Base-by-base conservation (phyloP, 2,888 invertebrate genomes). In the Odiellus spinosus region DNA sequence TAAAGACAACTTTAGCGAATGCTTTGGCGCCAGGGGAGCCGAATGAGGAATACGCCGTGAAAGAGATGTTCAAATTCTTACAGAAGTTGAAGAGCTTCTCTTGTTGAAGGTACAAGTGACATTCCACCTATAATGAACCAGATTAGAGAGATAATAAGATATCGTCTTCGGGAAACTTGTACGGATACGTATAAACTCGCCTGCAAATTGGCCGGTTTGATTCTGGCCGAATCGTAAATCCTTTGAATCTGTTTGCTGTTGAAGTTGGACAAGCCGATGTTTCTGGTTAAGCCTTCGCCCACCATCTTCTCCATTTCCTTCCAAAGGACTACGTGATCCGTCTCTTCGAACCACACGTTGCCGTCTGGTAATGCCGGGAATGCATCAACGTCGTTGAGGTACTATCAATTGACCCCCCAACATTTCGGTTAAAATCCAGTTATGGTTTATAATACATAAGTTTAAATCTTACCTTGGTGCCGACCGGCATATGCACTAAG, bases 401-500 rank as follows among this genome's bases (percentile, higher is more conserved):
- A n/a, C n/a, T n/a, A n/a, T n/a, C n/a, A n/a, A n/a, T n/a, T n/a
- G n/a, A n/a, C n/a, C n/a, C n/a, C n/a, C n/a, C n/a, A n/a, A n/a
- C n/a, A n/a, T n/a, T n/a, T n/a, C n/a, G n/a, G n/a, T n/a, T n/a
- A n/a, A n/a, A n/a, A n/a, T n/a, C n/a, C n/a, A n/a, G n/a, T n/a
- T n/a, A n/a, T n/a, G n/a, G n/a, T n/a, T n/a, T n/a, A n/a, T n/a
- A n/a, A n/a, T n/a, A n/a, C n/a, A n/a, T n/a, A n/a, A n/a, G n/a
- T n/a, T n/a, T n/a, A n/a, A n/a, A n/a, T n/a, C n/a, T 26, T 26
- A 26, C 83, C 71, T 80, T 77, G 60, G 79, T 85, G 0, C 74
- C 85, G 62, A 82, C 75, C 1, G 90, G 90, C 87, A 88, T 90
- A 64, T 91, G 90, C 35, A 91, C 82, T 11, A 90, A 71, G 61